A percentile compares a stretch with the other conserved stretches of the same genome.
Evolutionary conservation across 2,113 vertebrate species (phyloP).

Genomic region (Myanophis thanlyinensis): DNA sequence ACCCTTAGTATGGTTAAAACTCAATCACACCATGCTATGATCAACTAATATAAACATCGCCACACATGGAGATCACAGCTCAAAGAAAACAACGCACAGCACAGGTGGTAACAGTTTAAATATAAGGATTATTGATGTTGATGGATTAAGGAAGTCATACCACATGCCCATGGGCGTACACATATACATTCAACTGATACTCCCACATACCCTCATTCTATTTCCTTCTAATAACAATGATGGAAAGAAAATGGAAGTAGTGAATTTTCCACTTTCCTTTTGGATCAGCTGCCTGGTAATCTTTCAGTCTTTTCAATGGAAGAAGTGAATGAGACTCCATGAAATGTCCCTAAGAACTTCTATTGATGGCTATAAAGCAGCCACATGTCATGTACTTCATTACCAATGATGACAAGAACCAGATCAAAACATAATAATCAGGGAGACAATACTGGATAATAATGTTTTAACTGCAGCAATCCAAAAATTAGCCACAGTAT

Average conservation of each 20-base stretch:
- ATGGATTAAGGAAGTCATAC: background rate
- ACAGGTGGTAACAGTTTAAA: background rate
- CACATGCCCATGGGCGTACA: background rate
- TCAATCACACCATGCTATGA: background rate
- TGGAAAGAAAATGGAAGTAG: background rate
- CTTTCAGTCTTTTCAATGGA: background rate
- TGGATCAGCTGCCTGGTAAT: background rate
- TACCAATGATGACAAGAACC: background rate
- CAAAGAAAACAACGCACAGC: background rate
- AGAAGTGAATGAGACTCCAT: background rate
- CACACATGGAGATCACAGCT: background rate
- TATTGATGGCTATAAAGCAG: background rate
- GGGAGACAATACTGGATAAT: background rate
- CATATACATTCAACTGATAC: background rate
- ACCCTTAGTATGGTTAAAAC: background rate
- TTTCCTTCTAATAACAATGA: background rate
- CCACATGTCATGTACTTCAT: background rate
- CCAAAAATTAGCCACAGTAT: background rate
- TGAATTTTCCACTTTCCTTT: background rate
- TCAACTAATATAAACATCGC: background rate
- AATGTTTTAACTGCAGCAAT: background rate
- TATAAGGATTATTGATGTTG: background rate
- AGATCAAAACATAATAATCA: background rate
- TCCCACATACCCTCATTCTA: background rate
- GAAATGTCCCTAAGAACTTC: background rate